A percentile compares a stretch with the other conserved stretches of the same genome.
These are phyloP conservation scores for Anolis carolinensis DNA, from an alignment of 2,113 vertebrate species.

Conservation along the genomic window DNA sequence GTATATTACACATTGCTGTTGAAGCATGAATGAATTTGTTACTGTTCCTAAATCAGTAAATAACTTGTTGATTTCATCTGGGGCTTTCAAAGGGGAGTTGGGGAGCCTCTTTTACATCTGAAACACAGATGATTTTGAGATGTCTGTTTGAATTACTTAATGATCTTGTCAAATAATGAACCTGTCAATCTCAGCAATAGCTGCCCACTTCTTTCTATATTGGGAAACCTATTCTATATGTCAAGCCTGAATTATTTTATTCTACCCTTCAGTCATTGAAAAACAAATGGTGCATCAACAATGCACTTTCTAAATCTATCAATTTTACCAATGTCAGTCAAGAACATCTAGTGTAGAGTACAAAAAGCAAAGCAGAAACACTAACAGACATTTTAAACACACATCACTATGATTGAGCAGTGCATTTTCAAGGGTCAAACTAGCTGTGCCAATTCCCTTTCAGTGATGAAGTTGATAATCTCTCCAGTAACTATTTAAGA, in stretches of 20 bases:
- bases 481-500: slow-evolving; percentile 42
- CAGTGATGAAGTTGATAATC: slow-evolving; percentile 32
- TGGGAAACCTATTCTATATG: not conserved
- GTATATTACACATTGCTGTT: no score
- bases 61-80: no score
- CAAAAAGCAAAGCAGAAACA: not conserved
- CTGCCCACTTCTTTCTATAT: not conserved
- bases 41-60: no score
- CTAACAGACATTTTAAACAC: slow-evolving; percentile 33
- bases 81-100: no score
- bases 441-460: slow-evolving; percentile 17
- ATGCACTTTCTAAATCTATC: slow-evolving; percentile 7
- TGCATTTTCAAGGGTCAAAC: slow-evolving; percentile 46
- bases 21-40: no score
- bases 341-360: slow-evolving; percentile 33
- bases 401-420: not conserved
- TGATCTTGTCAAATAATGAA: no score
- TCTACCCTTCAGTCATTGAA: not conserved
- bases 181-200: no score
- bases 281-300: not conserved
- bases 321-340: not conserved
- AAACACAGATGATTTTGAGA: no score
- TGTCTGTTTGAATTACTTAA: no score
- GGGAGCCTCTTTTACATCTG: no score
- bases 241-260: not conserved